Evolutionary conservation across 2,113 vertebrate genomes (phyloP).

Genomic region (Miniopterus natalensis): DNA sequence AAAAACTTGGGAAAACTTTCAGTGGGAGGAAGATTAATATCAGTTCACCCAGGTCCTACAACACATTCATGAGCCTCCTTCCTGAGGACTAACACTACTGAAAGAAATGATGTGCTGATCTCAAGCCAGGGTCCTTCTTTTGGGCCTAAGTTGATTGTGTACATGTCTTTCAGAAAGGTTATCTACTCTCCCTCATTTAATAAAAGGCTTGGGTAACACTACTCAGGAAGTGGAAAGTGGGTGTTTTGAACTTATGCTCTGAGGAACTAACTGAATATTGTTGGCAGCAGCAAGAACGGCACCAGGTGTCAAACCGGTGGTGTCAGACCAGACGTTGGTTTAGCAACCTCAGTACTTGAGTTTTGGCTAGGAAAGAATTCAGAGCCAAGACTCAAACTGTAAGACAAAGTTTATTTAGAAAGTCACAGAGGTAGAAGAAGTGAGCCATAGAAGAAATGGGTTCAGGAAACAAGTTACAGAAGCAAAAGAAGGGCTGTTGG

Average conservation of each 20-base stretch:
- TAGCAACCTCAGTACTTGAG: neutral
- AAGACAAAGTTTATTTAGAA: neutral
- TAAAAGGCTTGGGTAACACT: constrained; percentile 14
- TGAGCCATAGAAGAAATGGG: neutral
- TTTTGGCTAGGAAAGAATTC: neutral
- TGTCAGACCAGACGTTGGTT: neutral
- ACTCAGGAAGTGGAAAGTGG: neutral
- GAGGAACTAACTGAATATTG: neutral
- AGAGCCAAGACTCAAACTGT: neutral
- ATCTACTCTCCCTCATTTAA: neutral
- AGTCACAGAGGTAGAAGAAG: neutral
- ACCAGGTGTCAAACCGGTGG: neutral
- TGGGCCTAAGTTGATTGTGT: neutral
- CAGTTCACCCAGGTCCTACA: neutral
- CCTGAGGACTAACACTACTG: constrained; percentile 1
- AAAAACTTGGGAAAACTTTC: neutral
- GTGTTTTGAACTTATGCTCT: constrained; percentile 30
- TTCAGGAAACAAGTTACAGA: neutral
- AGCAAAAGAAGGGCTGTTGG: neutral
- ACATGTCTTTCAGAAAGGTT: constrained; percentile 53
- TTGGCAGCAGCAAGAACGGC: neutral
- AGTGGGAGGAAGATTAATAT: neutral
- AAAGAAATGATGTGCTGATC: constrained; percentile 47
- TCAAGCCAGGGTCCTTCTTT: constrained; percentile 23
- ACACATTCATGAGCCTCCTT: neutral